Evolutionary conservation across 2,113 vertebrate species (phyloP), one percentile per base, ranked within the genome.

Genomic region (Lepisosteus osseus): DNA sequence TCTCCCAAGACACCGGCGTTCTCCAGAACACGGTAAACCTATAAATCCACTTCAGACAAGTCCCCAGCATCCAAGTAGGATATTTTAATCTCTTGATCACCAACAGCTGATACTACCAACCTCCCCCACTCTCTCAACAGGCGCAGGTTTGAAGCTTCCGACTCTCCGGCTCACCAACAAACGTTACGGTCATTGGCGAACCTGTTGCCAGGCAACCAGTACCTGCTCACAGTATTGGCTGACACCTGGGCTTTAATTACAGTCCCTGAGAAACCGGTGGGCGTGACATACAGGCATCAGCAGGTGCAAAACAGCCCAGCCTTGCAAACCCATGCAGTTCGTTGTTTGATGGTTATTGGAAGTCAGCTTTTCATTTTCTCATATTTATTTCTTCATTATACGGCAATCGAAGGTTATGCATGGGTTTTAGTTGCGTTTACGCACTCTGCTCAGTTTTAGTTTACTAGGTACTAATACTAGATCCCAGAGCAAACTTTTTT

Each of bases 151-250:
- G 12, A 89, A 89, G 82, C 57, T 41, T 17, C 56, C 12, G 61
- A 70, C 65, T 65, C 72, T n/a, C 45, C 6, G 40, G 68, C 68
- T 0, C 67, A 72, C 56, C 43, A 87, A 75, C 75, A 88, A 88
- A 17, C 78, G 6, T 6, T 7, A 0, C 44, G 41, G 57, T 83
- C 72, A 92, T 92, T 91, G 89, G 91, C 73, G 14, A 78, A 59
- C 0, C 11, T 29, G 88, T 89, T 79, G 82, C 73, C 70, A 72
- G n/a, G 88, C 80, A 86, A 86, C 80, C 76, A 92, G 82, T 78
- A 82, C 73, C 45, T 12, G 61, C 59, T 40, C n/a, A 51, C 56
- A 3, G 1, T 63, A 89, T 91, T 92, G 90, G 89, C 66, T 54
- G 40, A 65, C 69, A 15, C 59, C 61, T 5, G 47, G 5, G 47